These are phyloP conservation scores for Boleophthalmus pectinirostris DNA, from an alignment of 2,113 vertebrate genomes.

Conservation along the genomic window DNA sequence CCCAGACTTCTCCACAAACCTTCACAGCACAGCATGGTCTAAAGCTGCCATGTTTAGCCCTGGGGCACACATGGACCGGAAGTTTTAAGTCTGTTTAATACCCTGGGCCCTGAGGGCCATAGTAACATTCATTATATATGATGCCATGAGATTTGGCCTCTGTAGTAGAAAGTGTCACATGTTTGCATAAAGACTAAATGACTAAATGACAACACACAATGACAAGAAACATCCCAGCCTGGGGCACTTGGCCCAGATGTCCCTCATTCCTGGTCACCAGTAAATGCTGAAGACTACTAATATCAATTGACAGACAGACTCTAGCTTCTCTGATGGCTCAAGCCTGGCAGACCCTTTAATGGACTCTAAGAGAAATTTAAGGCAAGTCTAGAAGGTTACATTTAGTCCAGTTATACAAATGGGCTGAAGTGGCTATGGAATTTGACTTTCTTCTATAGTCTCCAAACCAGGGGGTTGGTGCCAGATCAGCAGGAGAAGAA, in stretches of 20 bases:
- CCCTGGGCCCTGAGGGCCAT: constrained; percentile 51
- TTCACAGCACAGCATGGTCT: constrained; percentile 42
- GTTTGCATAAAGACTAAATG: constrained; percentile 67
- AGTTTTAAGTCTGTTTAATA: constrained; percentile 71
- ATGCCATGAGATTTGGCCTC: constrained; percentile 39
- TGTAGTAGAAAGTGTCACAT: constrained; percentile 70
- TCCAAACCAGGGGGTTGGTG: constrained; percentile 40
- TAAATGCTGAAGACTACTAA: constrained; percentile 38
- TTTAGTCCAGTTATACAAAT: constrained; percentile 6
- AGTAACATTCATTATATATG: constrained; percentile 65
- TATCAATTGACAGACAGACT: constrained; percentile 52
- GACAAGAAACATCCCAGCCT: constrained; percentile 58
- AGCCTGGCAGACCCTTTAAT: constrained; percentile 35
- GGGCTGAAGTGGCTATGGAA: constrained; percentile 2
- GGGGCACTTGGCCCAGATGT: constrained; percentile 66
- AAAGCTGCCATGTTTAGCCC: constrained; percentile 58
- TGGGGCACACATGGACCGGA: constrained; percentile 57
- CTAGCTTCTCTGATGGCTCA: constrained; percentile 43
- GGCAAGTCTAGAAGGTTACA: constrained; percentile 29
- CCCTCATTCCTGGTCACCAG: constrained; percentile 47
- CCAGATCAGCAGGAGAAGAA: constrained; percentile 42
- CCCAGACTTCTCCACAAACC: constrained; percentile 65
- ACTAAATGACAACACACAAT: no score
- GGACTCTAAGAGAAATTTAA: constrained; percentile 27
- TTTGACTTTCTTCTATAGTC: constrained; percentile 25